Base-by-base conservation (phyloP, 2,113 vertebrate genomes). In the Paradisaea rubra region DNA sequence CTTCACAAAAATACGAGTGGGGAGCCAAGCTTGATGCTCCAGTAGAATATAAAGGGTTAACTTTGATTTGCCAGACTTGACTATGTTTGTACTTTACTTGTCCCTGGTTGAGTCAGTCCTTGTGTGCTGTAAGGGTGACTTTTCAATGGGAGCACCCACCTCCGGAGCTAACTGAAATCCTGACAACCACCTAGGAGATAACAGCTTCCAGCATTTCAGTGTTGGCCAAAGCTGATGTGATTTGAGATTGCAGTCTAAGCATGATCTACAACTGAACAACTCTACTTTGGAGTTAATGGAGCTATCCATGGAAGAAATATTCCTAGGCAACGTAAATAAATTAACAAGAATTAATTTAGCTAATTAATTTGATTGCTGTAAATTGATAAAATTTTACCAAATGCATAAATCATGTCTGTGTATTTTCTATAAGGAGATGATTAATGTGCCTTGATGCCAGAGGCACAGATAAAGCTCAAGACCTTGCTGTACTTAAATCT, bases 281-380 rank as follows among this genome's bases (percentile, higher is more conserved):
- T 39, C 28, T 31, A 44, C 23, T 50, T 25, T 13, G 7, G 39
- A 57, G 24, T 78, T 93, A 92, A 72, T 39, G 41, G 44, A 96
- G 65, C 30, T 91, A 95, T 63, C 66, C 16, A 8, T 52, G 24
- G 85, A 92, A 93, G 59, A 89, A 89, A 25, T 91, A 82, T 87
- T 94, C 35, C 54, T 65, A 81, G 50, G 91, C 61, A 90, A 61
- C 53, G 57, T 89, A 97, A 96, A 96, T 95, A 95, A 81, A 94
- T 89, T 91, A 91, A 77, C 23, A 71, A 50, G 79, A 86, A 94
- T 95, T 93, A 93, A 90, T 92, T 90, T 65, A 86, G 52, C 63
- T 96, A 86, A 95, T 97, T 96, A 95, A 92, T 88, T 93, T 97
- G 92, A 96, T 96, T 96, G 93, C 94, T 81, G 64, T 71, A 95